A percentile compares a stretch with the other conserved stretches of the same genome.
These are phyloP conservation scores for Nibea albiflora DNA, from an alignment of 2,113 vertebrate genomes.

Conservation along the genomic window DNA sequence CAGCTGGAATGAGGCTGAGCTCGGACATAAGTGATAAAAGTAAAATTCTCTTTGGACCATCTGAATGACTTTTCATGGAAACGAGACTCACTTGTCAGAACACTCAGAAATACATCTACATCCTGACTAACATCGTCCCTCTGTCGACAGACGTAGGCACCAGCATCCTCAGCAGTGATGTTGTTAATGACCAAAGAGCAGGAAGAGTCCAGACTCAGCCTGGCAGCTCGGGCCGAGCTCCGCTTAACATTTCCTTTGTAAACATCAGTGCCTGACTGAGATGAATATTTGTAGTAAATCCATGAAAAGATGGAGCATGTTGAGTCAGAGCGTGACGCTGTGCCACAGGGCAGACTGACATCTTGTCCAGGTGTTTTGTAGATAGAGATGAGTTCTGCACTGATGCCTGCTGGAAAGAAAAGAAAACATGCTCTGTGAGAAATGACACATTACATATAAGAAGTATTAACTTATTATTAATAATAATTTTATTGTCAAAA, in stretches of 20 bases:
- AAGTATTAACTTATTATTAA: no score
- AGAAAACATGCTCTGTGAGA: not conserved
- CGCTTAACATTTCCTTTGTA: accelerated
- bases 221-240: not conserved
- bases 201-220: not conserved
- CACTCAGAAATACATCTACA: accelerated
- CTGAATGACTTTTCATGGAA: not conserved
- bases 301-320: not conserved
- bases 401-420: conserved; percentile 4
- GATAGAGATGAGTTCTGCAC: accelerated
- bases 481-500: no score
- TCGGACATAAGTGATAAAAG: no score
- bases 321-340: accelerated
- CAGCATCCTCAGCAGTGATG: conserved; percentile 38
- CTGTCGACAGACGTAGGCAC: not conserved
- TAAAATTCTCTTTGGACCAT: no score
- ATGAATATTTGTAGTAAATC: accelerated
- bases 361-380: conserved; percentile 4
- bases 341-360: not conserved
- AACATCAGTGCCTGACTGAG: accelerated
- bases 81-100: conserved; percentile 41
- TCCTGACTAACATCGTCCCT: accelerated
- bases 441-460: no score
- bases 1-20: no score
- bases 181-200: conserved; percentile 48